These are phyloP conservation scores for Protomyctophum bolini DNA, from an alignment of 2,113 vertebrate species.

Conservation along the genomic window DNA sequence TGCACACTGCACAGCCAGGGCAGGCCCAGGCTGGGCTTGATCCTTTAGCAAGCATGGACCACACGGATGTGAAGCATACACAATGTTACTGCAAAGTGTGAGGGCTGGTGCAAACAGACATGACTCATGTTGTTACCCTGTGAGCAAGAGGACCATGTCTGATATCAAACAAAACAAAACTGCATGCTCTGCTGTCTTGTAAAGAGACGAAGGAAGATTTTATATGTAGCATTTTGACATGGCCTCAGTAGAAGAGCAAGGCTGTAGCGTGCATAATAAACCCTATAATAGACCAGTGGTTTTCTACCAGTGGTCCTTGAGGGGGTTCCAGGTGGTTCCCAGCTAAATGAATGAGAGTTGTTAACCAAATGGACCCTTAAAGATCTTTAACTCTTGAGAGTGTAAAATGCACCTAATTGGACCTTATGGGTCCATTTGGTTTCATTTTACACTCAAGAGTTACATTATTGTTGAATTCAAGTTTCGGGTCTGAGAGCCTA, in stretches of 20 bases:
- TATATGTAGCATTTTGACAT: background rate
- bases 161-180: background rate
- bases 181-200: background rate
- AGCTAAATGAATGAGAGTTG: too few relatives aligned
- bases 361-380: too few relatives aligned
- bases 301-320: too few relatives aligned
- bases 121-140: background rate
- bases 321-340: too few relatives aligned
- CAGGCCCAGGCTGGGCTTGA: conserved; percentile 56
- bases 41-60: conserved; percentile 51
- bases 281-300: too few relatives aligned
- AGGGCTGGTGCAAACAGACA: background rate
- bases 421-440: too few relatives aligned
- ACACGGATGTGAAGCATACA: conserved; percentile 34
- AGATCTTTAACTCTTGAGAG: too few relatives aligned
- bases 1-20: conserved; percentile 47
- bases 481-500: too few relatives aligned
- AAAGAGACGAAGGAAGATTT: background rate
- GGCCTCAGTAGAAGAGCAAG: background rate
- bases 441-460: too few relatives aligned
- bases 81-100: conserved; percentile 16
- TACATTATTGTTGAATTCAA: too few relatives aligned
- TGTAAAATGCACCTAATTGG: too few relatives aligned
- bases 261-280: background rate
- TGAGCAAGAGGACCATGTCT: background rate